Evolutionary conservation across 2,113 vertebrate species (phyloP).

Genomic region (Sander lucioperca): DNA sequence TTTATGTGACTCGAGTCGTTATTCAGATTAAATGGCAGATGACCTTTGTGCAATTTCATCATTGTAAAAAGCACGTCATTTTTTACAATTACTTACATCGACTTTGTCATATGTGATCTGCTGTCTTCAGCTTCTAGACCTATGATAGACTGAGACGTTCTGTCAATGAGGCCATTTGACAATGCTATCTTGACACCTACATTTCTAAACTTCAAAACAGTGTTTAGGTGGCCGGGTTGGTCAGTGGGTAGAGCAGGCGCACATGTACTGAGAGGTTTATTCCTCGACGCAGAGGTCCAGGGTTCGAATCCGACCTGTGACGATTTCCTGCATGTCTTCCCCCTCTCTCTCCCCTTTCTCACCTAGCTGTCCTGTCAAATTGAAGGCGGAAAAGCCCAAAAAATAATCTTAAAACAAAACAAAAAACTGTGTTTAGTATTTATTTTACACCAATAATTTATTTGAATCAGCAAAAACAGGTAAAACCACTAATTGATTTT

Average conservation of each 20-base stretch:
- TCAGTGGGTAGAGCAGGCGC: too few relatives aligned
- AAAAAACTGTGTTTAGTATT: background rate
- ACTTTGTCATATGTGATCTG: background rate
- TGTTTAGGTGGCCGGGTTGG: background rate
- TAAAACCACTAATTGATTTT: background rate
- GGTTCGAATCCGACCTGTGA: too few relatives aligned
- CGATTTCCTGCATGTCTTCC: too few relatives aligned
- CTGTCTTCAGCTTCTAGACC: background rate
- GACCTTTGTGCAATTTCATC: background rate
- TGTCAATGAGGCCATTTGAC: background rate
- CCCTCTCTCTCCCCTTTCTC: too few relatives aligned
- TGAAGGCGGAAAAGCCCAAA: too few relatives aligned
- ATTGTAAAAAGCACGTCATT: background rate
- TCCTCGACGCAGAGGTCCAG: too few relatives aligned
- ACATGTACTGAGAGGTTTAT: too few relatives aligned
- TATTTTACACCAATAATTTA: background rate
- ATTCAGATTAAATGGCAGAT: slow-evolving; percentile 9
- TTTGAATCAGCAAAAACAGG: slow-evolving; percentile 9
- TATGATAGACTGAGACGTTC: background rate
- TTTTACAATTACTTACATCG: background rate
- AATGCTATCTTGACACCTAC: background rate
- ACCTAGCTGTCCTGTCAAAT: too few relatives aligned
- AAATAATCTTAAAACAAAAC: too few relatives aligned
- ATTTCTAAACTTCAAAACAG: background rate
- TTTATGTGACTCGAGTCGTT: background rate